These are phyloP conservation scores for Propithecus deckenii DNA, from an alignment of 2,797 vertebrate species.

Conservation along the genomic window DNA sequence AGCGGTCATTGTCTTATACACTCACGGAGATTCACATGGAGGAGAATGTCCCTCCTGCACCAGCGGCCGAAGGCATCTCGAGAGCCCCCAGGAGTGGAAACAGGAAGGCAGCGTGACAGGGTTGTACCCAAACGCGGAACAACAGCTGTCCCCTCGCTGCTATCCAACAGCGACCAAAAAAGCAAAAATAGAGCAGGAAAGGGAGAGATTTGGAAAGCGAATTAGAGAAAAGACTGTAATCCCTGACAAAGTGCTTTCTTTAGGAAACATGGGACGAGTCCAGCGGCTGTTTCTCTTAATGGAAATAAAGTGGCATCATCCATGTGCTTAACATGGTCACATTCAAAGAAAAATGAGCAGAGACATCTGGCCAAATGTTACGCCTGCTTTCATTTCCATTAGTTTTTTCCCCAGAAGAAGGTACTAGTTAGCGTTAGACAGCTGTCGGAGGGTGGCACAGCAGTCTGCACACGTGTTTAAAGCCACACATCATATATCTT, in stretches of 20 bases:
- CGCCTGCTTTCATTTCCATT: neutral
- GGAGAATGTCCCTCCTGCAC: neutral
- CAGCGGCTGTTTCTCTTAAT: neutral
- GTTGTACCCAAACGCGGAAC: neutral
- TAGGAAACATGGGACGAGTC: neutral
- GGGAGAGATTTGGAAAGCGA: neutral
- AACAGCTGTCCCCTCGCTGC: fast-evolving
- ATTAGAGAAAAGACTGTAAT: neutral
- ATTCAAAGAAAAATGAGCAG: neutral
- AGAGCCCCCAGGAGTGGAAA: neutral
- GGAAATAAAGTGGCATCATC: neutral
- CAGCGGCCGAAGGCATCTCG: neutral
- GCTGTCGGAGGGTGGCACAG: neutral
- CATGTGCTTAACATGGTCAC: neutral
- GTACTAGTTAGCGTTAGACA: neutral
- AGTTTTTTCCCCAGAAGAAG: neutral
- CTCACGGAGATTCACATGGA: neutral
- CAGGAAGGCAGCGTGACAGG: fast-evolving
- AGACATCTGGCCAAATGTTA: neutral
- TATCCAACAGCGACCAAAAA: neutral
- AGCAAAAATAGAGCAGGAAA: too few relatives aligned
- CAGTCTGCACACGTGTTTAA: neutral
- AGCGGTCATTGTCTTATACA: neutral
- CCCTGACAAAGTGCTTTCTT: neutral
- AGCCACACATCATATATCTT: neutral